Evolutionary conservation across 1,140 invertebrate species (phyloP).

Genomic region (Geopemphigus sp.): DNA sequence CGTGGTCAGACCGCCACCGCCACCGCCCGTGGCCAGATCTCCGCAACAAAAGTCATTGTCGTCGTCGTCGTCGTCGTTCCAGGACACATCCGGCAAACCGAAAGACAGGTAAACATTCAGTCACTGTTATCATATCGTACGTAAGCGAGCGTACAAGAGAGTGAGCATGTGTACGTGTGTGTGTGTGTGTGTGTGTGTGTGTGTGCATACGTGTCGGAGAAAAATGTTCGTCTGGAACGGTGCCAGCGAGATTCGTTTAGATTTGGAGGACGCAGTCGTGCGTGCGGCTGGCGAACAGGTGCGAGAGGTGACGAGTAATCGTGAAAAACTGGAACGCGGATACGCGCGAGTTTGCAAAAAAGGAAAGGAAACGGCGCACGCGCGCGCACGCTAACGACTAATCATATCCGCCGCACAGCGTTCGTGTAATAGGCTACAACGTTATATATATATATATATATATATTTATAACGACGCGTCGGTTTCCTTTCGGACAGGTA

Average conservation of each 20-base stretch:
- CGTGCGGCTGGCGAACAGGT: not conserved
- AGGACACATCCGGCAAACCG: slow-evolving; percentile 58
- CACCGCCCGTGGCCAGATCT: slow-evolving; percentile 49
- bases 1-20: slow-evolving; percentile 54
- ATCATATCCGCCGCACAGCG: no score
- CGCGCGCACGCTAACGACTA: not conserved
- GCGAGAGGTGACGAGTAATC: not conserved
- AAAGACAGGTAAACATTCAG: slow-evolving; percentile 56
- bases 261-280: not conserved
- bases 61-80: slow-evolving; percentile 50
- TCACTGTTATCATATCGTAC: no score
- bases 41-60: slow-evolving; percentile 5
- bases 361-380: not conserved
- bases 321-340: not conserved
- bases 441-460: not conserved
- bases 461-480: not conserved
- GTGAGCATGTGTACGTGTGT: no score
- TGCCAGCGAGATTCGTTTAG: not conserved
- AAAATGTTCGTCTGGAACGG: not conserved
- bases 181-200: no score
- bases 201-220: not conserved
- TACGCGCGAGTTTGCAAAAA: not conserved
- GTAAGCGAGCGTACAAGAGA: no score
- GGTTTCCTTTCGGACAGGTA: slow-evolving; percentile 64
- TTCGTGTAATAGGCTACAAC: no score